Percentiles rank a stretch among this genome's conserved stretches.
Conservation (phyloP, 2,797 vertebrate genomes). For the Anableps anableps region DNA sequence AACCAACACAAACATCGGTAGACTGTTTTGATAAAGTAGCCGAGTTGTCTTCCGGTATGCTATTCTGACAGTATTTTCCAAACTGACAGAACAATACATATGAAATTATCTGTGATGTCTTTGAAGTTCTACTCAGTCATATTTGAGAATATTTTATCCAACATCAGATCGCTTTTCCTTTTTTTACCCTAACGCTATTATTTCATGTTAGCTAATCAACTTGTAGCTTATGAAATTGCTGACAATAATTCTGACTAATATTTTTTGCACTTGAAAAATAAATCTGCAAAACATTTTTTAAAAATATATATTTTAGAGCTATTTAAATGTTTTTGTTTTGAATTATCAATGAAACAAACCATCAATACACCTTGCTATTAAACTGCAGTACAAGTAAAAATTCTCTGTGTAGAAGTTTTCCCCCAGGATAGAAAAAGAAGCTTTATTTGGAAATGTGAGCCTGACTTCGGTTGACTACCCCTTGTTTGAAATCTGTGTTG, state of each 20-base stretch:
- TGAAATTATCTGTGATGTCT: no score
- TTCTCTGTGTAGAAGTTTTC: background rate
- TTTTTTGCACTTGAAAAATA: background rate
- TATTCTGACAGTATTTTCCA: no score
- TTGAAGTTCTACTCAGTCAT: no score
- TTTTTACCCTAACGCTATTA: background rate
- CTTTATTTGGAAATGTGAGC: constrained; percentile 45
- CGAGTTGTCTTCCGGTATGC: no score
- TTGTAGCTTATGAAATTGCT: background rate
- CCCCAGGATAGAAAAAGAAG: constrained; percentile 5
- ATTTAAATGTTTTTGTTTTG: no score
- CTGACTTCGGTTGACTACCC: constrained; percentile 30
- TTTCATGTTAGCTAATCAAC: background rate
- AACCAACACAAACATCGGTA: no score
- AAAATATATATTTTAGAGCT: background rate
- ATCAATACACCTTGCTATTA: no score
- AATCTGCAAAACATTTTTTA: no score
- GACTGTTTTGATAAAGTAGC: no score
- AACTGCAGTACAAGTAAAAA: background rate
- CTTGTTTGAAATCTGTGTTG: constrained; percentile 31
- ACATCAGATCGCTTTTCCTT: background rate
- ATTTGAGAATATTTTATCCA: background rate
- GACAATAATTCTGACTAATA: background rate
- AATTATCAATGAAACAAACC: no score
- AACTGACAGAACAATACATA: no score